A percentile compares a stretch with the other conserved stretches of the same genome.
These are phyloP conservation scores for Papilio dardanus DNA, from an alignment of 1,140 invertebrate genomes.

Conservation along the genomic window DNA sequence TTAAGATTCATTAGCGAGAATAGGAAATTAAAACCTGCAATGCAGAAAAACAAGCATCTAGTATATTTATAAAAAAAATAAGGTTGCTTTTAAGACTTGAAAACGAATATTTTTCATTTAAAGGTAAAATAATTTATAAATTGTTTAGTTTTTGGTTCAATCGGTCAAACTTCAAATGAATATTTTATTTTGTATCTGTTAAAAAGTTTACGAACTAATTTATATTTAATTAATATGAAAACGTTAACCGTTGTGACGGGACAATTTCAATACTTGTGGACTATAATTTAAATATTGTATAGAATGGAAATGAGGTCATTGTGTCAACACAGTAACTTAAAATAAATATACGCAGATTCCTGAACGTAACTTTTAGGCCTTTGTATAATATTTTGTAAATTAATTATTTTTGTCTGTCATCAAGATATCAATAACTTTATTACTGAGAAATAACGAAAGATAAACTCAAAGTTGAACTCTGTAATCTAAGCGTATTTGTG, in stretches of 20 bases:
- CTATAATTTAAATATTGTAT: not conserved
- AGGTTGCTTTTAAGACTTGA: too few relatives aligned
- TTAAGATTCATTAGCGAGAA: conserved; percentile 6
- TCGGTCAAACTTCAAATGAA: not conserved
- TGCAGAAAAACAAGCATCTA: not conserved
- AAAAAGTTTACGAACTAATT: not conserved
- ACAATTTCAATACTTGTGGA: not conserved
- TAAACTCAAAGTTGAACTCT: too few relatives aligned
- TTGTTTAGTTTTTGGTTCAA: not conserved
- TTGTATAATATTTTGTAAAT: not conserved
- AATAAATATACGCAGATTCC: not conserved
- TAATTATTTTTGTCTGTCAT: not conserved
- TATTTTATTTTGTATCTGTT: not conserved
- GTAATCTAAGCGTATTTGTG: too few relatives aligned
- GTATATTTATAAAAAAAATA: too few relatives aligned
- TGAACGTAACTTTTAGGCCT: not conserved
- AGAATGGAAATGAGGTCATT: not conserved
- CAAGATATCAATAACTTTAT: not conserved
- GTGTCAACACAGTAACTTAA: not conserved
- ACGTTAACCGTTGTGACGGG: not conserved
- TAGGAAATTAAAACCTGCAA: not conserved
- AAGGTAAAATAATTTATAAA: not conserved
- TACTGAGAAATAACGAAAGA: not conserved
- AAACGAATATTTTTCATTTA: too few relatives aligned
- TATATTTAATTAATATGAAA: not conserved